Base-by-base conservation (phyloP, 2,113 vertebrate genomes). In the Trematocara unimaculatum region DNA sequence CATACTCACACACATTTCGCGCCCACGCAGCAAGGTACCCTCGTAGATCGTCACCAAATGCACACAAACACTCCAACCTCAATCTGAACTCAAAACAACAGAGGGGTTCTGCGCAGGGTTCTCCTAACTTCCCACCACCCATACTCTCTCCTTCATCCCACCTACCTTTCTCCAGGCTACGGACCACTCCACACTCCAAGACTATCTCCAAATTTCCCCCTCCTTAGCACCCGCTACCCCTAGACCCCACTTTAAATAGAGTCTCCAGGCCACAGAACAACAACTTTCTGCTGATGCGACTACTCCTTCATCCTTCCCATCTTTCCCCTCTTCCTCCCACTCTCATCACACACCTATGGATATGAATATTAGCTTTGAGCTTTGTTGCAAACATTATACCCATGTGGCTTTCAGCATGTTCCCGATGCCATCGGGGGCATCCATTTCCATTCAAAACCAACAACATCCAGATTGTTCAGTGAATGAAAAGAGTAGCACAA, bases 231-330 rank as follows among this genome's bases (percentile, higher is more conserved):
- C 26, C 26, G 23, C 51, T 90, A 82, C 60, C 35, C 38, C 64
- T 38, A 79, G 38, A 85, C 67, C 87, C 82, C 91, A 96, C 95
- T 96, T 96, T 96, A 97, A 97, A 97, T 95, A 97, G 95, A 97
- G 96, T 96, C 96, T 95, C 94, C 92, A 95, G 96, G 96, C 97
- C 93, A 96, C 94, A 94, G 95, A 97, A 97, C 97, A 98, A 97
- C 95, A 96, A 93, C 94, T 95, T 98, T 98, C 96, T 98, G 97
- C 97, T 98, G 97, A 98, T 97, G 96, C 95, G 93, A 96, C 95
- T 77, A 90, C 92, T 93, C 94, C 92, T 92, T 93, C 94, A 91
- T 93, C 91, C 88, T 92, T 88, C 87, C 83, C 86, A 83, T 91
- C 91, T 85, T 70, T 84, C 81, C 70, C 84, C 79, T 87, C 79